A percentile compares a stretch with the other conserved stretches of the same genome.
These are phyloP conservation scores for Drosophila monieri DNA, from an alignment of 2,888 invertebrate genomes.

Conservation along the genomic window DNA sequence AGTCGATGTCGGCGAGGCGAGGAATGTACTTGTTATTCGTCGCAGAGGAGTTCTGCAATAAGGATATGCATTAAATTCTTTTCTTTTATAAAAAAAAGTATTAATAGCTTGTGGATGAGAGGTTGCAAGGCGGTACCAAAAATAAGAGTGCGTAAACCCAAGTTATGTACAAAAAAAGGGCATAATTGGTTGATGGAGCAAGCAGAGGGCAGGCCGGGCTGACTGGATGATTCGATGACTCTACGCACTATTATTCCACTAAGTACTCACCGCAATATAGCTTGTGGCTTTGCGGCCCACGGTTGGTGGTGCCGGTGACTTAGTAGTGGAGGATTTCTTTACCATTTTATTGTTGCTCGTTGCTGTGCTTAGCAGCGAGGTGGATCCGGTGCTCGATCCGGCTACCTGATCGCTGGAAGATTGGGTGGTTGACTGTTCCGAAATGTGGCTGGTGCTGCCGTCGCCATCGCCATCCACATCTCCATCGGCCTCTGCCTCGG, in stretches of 20 bases:
- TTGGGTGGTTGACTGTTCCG: slow-evolving; percentile 64
- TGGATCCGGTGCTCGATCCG: slow-evolving; percentile 18
- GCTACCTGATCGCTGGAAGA: slow-evolving; percentile 52
- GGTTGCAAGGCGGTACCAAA: slow-evolving; percentile 67
- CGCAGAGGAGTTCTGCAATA: slow-evolving; percentile 83
- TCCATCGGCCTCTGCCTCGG: slow-evolving; percentile 70
- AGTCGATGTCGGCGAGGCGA: slow-evolving; percentile 84
- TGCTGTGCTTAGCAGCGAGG: slow-evolving; percentile 41
- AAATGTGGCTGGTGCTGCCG: slow-evolving; percentile 79
- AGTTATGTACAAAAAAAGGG: slow-evolving; percentile 56
- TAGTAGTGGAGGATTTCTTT: slow-evolving; percentile 82
- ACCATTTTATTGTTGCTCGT: slow-evolving; percentile 66
- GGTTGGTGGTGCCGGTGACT: slow-evolving; percentile 84
- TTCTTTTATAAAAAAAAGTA: not conserved
- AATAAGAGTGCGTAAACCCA: slow-evolving; percentile 73
- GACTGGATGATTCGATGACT: slow-evolving; percentile 32
- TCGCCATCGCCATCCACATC: slow-evolving; percentile 67
- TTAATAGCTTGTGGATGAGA: slow-evolving; percentile 6
- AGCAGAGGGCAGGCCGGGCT: slow-evolving; percentile 31
- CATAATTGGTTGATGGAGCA: not conserved
- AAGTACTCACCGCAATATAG: slow-evolving; percentile 86
- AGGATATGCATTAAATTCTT: not conserved
- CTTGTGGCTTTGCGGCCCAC: slow-evolving; percentile 87
- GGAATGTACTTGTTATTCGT: slow-evolving; percentile 86
- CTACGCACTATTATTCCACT: slow-evolving; percentile 74